Evolutionary conservation across 2,113 vertebrate genomes (phyloP).

Genomic region (Arothron firmamentum): DNA sequence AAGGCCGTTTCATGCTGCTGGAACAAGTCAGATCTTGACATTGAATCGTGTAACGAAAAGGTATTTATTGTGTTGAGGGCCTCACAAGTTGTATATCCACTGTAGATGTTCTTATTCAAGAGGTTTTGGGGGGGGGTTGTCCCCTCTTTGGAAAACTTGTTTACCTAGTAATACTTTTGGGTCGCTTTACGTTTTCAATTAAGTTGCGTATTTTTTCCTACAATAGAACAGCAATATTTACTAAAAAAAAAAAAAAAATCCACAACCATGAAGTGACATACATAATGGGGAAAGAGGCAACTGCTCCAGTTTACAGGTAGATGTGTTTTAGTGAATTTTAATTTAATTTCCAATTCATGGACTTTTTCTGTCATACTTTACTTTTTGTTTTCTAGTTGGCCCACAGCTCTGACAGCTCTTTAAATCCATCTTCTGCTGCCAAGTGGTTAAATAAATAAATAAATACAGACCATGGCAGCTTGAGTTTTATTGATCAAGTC

Average conservation of each 20-base stretch:
- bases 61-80: slow-evolving; percentile 53
- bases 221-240: too few species aligned
- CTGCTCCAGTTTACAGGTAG: background rate
- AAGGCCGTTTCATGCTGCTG: slow-evolving; percentile 18
- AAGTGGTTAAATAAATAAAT: background rate
- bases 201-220: too few species aligned
- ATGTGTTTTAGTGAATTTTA: background rate
- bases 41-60: slow-evolving; percentile 47
- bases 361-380: background rate
- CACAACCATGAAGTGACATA: background rate
- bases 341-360: background rate
- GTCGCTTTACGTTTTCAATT: too few species aligned
- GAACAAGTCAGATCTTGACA: slow-evolving; percentile 71
- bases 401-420: background rate
- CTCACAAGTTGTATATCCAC: slow-evolving; percentile 18
- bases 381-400: slow-evolving; percentile 10
- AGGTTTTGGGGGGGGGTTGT: background rate
- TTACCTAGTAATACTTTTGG: too few species aligned
- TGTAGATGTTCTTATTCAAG: background rate
- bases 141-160: background rate
- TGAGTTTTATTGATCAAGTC: slow-evolving; percentile 20
- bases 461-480: slow-evolving; percentile 16
- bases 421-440: slow-evolving; percentile 8
- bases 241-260: background rate
- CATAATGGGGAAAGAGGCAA: slow-evolving; percentile 19